Percentiles rank a stretch among this genome's conserved stretches.
phyloP scores from a whole-genome alignment of 2,888 invertebrate species.

The Ormyrus pomaceus region DNA sequence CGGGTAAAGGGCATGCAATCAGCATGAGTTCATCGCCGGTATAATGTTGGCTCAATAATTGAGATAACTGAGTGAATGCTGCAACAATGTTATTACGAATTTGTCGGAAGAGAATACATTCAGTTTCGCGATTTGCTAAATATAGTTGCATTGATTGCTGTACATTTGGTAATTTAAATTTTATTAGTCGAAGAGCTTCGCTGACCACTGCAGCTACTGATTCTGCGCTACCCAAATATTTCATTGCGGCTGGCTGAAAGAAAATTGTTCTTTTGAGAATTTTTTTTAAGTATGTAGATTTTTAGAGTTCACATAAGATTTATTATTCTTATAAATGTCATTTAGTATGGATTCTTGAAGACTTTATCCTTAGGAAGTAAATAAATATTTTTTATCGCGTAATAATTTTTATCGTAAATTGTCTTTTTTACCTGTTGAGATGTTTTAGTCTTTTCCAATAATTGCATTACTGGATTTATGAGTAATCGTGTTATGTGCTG shows the following conservation, averaged over 20 bases:
- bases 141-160: conserved; percentile 96
- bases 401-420: background rate
- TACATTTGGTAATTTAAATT: conserved; percentile 86
- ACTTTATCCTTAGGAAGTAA: too few species aligned
- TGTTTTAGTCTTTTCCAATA: conserved; percentile 80
- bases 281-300: too few species aligned
- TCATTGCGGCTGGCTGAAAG: conserved; percentile 15
- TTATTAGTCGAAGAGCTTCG: conserved; percentile 87
- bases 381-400: background rate
- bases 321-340: too few species aligned
- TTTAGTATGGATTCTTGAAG: too few species aligned
- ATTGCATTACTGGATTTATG: conserved; percentile 84
- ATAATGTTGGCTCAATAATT: conserved; percentile 86
- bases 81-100: conserved; percentile 95
- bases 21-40: conserved; percentile 88
- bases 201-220: conserved; percentile 84
- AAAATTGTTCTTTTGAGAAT: too few species aligned
- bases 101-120: conserved; percentile 96
- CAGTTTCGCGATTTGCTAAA: conserved; percentile 96
- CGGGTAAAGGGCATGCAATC: conserved; percentile 93
- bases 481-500: conserved; percentile 85
- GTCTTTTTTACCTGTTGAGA: conserved; percentile 19
- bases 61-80: conserved; percentile 90
- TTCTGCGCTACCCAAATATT: conserved; percentile 81
- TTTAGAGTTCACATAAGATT: too few species aligned